phyloP scores from a whole-genome alignment of 2,797 vertebrate species.

The Sebastes trivittatus region DNA sequence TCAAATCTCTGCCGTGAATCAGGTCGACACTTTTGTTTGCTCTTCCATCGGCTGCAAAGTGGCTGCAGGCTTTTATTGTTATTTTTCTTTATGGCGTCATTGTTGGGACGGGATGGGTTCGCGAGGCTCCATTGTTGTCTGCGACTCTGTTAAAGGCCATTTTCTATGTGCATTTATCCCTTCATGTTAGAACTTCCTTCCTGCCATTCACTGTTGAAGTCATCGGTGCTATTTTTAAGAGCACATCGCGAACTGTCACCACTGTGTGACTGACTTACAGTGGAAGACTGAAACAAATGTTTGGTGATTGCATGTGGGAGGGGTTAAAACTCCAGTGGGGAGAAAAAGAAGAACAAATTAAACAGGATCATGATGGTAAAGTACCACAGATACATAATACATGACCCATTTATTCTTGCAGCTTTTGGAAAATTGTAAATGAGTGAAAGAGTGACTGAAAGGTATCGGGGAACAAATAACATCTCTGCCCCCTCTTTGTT shows the following conservation, averaged over 20 bases:
- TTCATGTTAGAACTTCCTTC: slow-evolving; percentile 66
- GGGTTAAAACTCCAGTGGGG: neutral
- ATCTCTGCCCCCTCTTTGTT: neutral
- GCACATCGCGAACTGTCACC: slow-evolving; percentile 26
- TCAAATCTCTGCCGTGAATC: slow-evolving; percentile 16
- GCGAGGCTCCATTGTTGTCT: slow-evolving; percentile 54
- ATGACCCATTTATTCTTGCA: neutral
- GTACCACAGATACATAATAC: neutral
- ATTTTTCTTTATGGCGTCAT: slow-evolving; percentile 21
- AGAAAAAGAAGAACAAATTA: neutral
- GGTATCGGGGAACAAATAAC: neutral
- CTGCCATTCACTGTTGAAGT: slow-evolving; percentile 67
- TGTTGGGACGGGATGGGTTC: slow-evolving; percentile 14
- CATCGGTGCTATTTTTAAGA: slow-evolving; percentile 64
- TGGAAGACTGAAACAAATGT: slow-evolving; percentile 15
- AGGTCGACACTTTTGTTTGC: neutral
- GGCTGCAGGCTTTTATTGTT: slow-evolving; percentile 20
- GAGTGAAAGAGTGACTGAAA: neutral
- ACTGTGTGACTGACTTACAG: slow-evolving; percentile 14
- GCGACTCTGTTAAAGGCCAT: slow-evolving; percentile 38
- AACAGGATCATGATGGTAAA: neutral
- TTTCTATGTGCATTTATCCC: slow-evolving; percentile 42
- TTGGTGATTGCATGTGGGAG: neutral
- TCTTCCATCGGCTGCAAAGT: neutral
- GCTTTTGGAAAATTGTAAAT: neutral